Percentiles rank a stretch among this genome's conserved stretches.
phyloP scores from a whole-genome alignment of 2,113 vertebrate genomes.

The Tragelaphus strepsiceros region DNA sequence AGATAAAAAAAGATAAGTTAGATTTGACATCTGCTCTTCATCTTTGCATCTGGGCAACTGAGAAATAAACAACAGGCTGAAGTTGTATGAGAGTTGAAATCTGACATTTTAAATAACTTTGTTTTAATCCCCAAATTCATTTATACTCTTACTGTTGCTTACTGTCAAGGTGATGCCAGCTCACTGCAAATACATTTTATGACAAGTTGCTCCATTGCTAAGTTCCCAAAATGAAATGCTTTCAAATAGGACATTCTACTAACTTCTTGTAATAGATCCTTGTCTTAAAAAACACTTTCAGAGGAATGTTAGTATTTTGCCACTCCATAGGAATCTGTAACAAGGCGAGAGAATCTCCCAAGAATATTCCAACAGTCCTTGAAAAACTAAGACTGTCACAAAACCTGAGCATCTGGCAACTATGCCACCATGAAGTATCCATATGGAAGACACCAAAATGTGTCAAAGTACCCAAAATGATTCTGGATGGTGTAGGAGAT shows the following conservation, averaged over 20 bases:
- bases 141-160: not conserved
- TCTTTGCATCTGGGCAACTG: not conserved
- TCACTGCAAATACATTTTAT: not conserved
- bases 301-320: constrained; percentile 61
- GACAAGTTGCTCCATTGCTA: not conserved
- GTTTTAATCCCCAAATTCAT: not conserved
- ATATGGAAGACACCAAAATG: constrained; percentile 88
- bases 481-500: constrained; percentile 85
- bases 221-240: not conserved
- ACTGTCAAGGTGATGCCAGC: not conserved
- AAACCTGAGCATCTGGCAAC: constrained; percentile 88
- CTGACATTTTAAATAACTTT: not conserved
- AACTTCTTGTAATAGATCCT: constrained; percentile 31
- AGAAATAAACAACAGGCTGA: constrained; percentile 6
- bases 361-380: constrained; percentile 82
- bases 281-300: constrained; percentile 55
- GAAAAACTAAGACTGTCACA: constrained; percentile 81
- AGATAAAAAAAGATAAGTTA: not conserved
- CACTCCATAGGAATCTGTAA: constrained; percentile 63
- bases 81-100: not conserved
- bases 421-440: constrained; percentile 87
- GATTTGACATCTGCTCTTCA: not conserved
- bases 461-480: constrained; percentile 86
- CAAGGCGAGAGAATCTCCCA: constrained; percentile 76
- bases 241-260: not conserved